Evolutionary conservation across 2,888 invertebrate genomes (phyloP).

Genomic region (Eilema depressum): DNA sequence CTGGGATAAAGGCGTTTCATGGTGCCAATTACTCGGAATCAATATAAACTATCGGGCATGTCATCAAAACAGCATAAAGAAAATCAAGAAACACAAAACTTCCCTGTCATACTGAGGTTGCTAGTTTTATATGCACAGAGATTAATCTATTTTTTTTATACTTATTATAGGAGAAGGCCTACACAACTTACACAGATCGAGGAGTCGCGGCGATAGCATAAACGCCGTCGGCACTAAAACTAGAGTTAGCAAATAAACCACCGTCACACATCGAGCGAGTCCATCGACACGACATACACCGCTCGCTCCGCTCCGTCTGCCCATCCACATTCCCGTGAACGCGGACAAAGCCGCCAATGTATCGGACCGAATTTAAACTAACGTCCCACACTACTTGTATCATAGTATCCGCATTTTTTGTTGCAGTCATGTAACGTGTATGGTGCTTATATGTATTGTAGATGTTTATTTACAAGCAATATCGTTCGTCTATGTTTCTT

Average conservation of each 20-base stretch:
- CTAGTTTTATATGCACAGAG: not conserved
- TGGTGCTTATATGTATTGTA: slow-evolving; percentile 78
- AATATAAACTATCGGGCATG: no score
- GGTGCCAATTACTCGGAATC: no score
- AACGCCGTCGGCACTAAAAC: slow-evolving; percentile 89
- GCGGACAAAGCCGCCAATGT: slow-evolving; percentile 61
- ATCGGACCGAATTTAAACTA: slow-evolving; percentile 73
- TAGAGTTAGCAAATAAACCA: slow-evolving; percentile 77
- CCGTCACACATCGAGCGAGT: slow-evolving; percentile 30
- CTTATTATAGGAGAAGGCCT: slow-evolving; percentile 87
- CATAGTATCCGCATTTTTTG: slow-evolving; percentile 62
- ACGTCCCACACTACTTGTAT: slow-evolving; percentile 66
- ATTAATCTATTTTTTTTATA: slow-evolving; percentile 71
- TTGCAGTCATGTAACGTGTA: slow-evolving; percentile 76
- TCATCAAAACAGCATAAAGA: no score
- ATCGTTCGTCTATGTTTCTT: slow-evolving; percentile 58
- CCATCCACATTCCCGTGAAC: slow-evolving; percentile 43
- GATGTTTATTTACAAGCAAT: slow-evolving; percentile 67
- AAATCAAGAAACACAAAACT: no score
- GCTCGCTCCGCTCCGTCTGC: slow-evolving; percentile 51
- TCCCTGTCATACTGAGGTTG: no score
- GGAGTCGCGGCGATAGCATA: slow-evolving; percentile 94
- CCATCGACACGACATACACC: slow-evolving; percentile 45
- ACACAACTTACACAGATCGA: slow-evolving; percentile 91
- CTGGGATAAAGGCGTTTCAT: no score